A percentile compares a stretch with the other conserved stretches of the same genome.
Conservation (phyloP, 2,888 invertebrate genomes). For the Zygothrica quintamaculata region DNA sequence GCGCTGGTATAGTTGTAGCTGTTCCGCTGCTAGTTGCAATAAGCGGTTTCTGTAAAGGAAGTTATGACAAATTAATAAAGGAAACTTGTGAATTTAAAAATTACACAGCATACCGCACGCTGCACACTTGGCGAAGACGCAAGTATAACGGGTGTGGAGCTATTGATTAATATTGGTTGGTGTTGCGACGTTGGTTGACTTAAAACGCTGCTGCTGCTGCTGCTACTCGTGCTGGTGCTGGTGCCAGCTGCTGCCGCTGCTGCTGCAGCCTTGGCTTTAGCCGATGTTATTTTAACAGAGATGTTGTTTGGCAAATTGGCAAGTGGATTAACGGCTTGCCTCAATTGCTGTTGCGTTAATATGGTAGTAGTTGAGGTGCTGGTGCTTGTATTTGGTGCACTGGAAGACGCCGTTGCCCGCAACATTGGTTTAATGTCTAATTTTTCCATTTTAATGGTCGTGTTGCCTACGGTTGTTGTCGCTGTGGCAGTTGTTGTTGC, state of each 20-base stretch:
- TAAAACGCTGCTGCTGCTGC: conserved; percentile 47
- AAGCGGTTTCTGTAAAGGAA: conserved; percentile 75
- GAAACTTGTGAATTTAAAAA: background rate
- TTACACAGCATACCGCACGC: conserved; percentile 62
- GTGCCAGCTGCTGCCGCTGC: conserved; percentile 44
- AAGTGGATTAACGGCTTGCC: conserved; percentile 77
- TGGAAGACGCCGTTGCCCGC: conserved; percentile 42
- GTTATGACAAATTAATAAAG: conserved; percentile 10
- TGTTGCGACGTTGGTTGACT: conserved; percentile 58
- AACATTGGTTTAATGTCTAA: conserved; percentile 81
- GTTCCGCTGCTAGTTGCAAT: conserved; percentile 65
- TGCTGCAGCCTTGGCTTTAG: conserved; percentile 77
- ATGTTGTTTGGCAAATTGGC: conserved; percentile 83
- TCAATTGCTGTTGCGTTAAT: conserved; percentile 72
- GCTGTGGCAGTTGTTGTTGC: conserved; percentile 27
- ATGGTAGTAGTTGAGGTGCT: conserved; percentile 57
- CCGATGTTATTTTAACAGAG: conserved; percentile 83
- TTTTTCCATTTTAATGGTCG: conserved; percentile 82
- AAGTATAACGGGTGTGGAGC: conserved; percentile 82
- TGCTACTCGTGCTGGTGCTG: conserved; percentile 33
- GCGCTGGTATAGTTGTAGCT: conserved; percentile 76
- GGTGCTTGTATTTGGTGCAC: conserved; percentile 51
- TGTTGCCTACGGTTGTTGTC: conserved; percentile 68
- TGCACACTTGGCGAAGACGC: conserved; percentile 77
- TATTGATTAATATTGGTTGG: conserved; percentile 82